Base-by-base conservation (phyloP, 2,113 vertebrate species). In the Phoenicopterus ruber region DNA sequence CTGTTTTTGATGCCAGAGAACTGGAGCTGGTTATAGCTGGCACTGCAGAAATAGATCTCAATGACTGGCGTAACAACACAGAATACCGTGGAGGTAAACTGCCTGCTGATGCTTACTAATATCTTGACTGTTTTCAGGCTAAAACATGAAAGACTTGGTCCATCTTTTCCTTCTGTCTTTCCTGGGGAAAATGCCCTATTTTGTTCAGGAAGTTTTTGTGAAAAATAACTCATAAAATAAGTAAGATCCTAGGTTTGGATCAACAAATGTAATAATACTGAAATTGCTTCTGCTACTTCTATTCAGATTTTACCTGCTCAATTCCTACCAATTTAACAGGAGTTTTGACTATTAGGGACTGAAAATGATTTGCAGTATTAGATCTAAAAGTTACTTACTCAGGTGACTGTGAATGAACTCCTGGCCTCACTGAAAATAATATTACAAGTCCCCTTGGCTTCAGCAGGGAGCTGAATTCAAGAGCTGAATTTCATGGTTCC, bases 1-100 rank as follows among this genome's bases (percentile, higher is more conserved):
- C 99, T 0, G 99, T 99, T 93, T 99, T 99, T 31, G 99, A 99
- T 92, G 99, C 99, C 36, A 98, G 99, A 85, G 99, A 99, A 90
- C 97, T 99, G 97, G 99, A 99, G 97, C 97, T 99, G 97, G 99
- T 99, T 69, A 99, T 99, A 28, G 99, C 99, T 13, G 99, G 99
- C 32, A 99, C 99, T 3, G 99, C 99, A 10, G 99, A 99, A 98
- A 99, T 99, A 15, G 99, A 99, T 96, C 98, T 99, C 26, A 98
- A 94, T 10, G 99, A 99, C 97, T 99, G 99, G 99, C 97, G 99
- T 90, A 99, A 98, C 97, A 99, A 99, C 95, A 99, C 99, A 0
- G 99, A 99, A 88, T 99, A 99, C 95, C 98, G 99, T 98, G 99
- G 99, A 98, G 99, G 99, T 99, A 94, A 98, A 97, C 66, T 72